Evolutionary conservation across 2,888 invertebrate genomes (phyloP), one percentile per base, ranked within the genome.

Genomic region (Hypomecis atomaria): DNA sequence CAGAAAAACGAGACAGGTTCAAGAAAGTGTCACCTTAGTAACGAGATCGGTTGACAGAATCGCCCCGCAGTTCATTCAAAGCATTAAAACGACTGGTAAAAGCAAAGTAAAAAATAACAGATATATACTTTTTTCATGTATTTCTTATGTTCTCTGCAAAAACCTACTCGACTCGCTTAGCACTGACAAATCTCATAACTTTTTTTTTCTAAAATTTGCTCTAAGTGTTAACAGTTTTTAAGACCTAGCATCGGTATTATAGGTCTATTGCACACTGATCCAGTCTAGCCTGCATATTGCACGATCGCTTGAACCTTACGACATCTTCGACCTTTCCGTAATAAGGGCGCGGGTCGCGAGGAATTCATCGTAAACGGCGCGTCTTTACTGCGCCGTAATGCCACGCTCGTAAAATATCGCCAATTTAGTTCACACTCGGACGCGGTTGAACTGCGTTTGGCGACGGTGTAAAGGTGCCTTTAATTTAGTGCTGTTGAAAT

Each of bases 401-500:
- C 83, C 84, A 73, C 64, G 70, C 74, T 86, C 90, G 86, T 92
- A 90, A 92, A 91, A 88, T 89, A 90, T 90, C 87, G 79, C 85
- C 89, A 89, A 90, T 91, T 86, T 87, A 88, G 86, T 88, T 85
- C 85, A 83, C 89, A 87, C 86, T 88, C 82, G 83, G 87, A 66
- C 65, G 65, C 64, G 56, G 59, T 59, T 48, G 62, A 66, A 55
- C 57, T 58, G 58, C 69, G 67, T 69, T 75, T 69, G 67, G 64
- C 66, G 67, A 53, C 67, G 65, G 65, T 70, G 70, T 69, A 63
- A 54, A 67, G 58, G 69, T 65, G 67, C 59, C 66, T 65, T 71
- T 70, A 66, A 36, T 6, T 36, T 8, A 9, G 37, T 50, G 6
- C 49, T 49, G 11, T 10, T 40, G 38, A 11, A n/a, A 47, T 23